Percentiles rank a stretch among this genome's conserved stretches.
Conservation (phyloP, 2,888 invertebrate species). For the Limnephilus rhombicus region DNA sequence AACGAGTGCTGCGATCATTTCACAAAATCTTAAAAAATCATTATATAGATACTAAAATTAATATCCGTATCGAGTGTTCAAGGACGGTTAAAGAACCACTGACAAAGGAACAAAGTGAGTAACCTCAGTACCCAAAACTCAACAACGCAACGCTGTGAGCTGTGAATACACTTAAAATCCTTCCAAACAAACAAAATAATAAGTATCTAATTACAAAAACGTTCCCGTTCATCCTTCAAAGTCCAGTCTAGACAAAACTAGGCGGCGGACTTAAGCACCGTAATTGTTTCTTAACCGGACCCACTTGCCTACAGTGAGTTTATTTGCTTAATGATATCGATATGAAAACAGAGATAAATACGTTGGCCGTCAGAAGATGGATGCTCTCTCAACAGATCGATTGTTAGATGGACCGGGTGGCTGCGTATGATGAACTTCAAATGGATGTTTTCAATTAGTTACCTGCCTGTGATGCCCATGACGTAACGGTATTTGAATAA, state of each 20-base stretch:
- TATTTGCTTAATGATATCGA: constrained; percentile 64
- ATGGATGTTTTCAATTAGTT: constrained; percentile 21
- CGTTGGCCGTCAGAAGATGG: constrained; percentile 60
- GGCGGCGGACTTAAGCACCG: not conserved
- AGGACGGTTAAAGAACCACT: not conserved
- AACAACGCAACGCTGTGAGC: not conserved
- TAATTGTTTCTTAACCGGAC: not conserved
- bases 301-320: not conserved
- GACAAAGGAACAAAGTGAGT: not conserved
- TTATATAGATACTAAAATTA: not conserved
- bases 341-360: constrained; percentile 61
- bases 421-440: not conserved
- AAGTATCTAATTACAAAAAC: not conserved
- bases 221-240: not conserved
- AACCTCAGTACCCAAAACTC: not conserved
- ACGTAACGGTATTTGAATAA: not conserved
- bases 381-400: constrained; percentile 9
- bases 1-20: not conserved
- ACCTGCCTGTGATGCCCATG: not conserved
- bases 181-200: not conserved
- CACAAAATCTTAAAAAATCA: not conserved
- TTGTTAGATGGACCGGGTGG: constrained; percentile 32
- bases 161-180: not conserved
- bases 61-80: no score
- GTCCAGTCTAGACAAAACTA: not conserved